These are phyloP conservation scores for Anarsia innoxiella DNA, from an alignment of 2,888 invertebrate genomes.

Conservation along the genomic window DNA sequence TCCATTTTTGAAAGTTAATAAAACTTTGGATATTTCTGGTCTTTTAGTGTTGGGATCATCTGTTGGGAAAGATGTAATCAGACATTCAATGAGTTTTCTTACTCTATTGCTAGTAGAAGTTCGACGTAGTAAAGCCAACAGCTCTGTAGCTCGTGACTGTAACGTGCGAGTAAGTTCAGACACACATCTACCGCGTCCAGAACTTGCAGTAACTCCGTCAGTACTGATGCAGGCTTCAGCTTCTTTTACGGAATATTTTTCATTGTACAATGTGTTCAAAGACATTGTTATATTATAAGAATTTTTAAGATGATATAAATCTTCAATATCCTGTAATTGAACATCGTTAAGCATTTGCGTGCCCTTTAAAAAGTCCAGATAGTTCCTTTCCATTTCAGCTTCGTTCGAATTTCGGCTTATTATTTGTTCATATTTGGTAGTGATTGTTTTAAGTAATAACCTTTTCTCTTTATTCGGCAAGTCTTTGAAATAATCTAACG, in stretches of 20 bases:
- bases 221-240: constrained; percentile 32
- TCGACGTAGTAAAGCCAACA: constrained; percentile 40
- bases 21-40: constrained; percentile 25
- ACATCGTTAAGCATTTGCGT: constrained; percentile 38
- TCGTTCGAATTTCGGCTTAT: constrained; percentile 34
- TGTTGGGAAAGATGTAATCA: constrained; percentile 29
- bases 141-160: constrained; percentile 31
- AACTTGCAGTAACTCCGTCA: constrained; percentile 32
- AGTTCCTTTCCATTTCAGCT: constrained; percentile 50
- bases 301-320: constrained; percentile 58
- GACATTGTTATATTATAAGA: constrained; percentile 41
- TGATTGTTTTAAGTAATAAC: constrained; percentile 41
- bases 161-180: constrained; percentile 37
- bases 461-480: constrained; percentile 41
- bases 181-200: constrained; percentile 39
- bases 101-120: constrained; percentile 46
- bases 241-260: constrained; percentile 31
- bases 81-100: constrained; percentile 46
- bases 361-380: constrained; percentile 64
- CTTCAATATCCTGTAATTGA: constrained; percentile 46
- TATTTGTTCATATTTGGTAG: constrained; percentile 59
- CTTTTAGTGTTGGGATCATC: constrained; percentile 18
- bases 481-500: constrained; percentile 48
- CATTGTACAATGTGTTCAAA: constrained; percentile 47
- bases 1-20: constrained; percentile 45